Evolutionary conservation across 2,113 vertebrate species (phyloP), one percentile per base, ranked within the genome.

Genomic region (Telmatochromis sp.): DNA sequence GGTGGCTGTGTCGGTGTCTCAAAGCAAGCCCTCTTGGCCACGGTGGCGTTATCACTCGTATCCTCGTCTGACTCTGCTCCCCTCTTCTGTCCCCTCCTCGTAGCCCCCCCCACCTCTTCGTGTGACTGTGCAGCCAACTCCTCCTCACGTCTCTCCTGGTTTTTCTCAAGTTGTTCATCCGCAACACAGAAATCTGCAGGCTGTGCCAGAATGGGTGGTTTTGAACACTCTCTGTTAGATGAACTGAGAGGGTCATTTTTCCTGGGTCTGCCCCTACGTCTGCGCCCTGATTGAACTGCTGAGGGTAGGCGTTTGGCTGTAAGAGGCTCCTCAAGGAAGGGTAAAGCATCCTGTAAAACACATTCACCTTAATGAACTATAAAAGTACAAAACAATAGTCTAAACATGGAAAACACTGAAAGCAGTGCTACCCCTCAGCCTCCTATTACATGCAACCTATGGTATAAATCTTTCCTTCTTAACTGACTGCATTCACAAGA

Each of bases 11-110:
- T 7, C 13, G 1, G 21, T 17, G 33, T n/a, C 12, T 91, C 78
- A 4, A 51, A 50, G 21, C 80, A 57, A 86, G 73, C 10, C 73
- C 57, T 94, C 86, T 95, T 94, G n/a, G 37, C 10, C 19, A 6
- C 21, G 5, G 55, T 6, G n/a, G n/a, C 51, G 1, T 33, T 31
- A 4, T 80, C 35, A 1, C 19, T 53, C 1, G 7, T 68, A 9
- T 87, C 75, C 37, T 73, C 81, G 5, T 9, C 7, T 4, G 57
- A 82, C 54, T 89, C 82, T 4, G n/a, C 33, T 50, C 6, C 7
- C 21, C 92, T 92, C 87, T 89, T 92, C 40, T 10, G 11, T 9
- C 54, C 51, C 28, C 3, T 82, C 35, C n/a, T 26, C 6, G 12
- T 3, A 7, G 79, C 4, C 6, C 6, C 73, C 12, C 53, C 45